Base-by-base conservation (phyloP, 2,888 invertebrate species). In the Eupithecia insigniata region DNA sequence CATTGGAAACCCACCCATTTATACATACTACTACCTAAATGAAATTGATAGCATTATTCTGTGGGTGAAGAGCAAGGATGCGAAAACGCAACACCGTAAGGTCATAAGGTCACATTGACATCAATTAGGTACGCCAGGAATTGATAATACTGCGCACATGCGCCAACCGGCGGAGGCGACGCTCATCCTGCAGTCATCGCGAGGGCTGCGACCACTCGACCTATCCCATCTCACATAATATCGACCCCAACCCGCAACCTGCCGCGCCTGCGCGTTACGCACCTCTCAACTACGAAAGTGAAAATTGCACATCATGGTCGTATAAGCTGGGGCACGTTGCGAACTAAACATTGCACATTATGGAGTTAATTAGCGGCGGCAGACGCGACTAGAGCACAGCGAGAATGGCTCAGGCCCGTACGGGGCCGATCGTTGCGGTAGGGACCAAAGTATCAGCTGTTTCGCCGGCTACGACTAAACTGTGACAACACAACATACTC, bases 291-390 rank as follows among this genome's bases (percentile, higher is more conserved):
- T 78, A 86, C 85, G 88, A 92, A 91, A 92, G 91, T 91, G 90
- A 92, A 92, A 92, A 91, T 89, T 91, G 89, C 91, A 92, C 90
- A 92, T 90, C 88, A 92, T 89, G 89, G 83, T 88, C 36, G 64
- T 64, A 83, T 82, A 82, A 81, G 72, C 82, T 83, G 81, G 84
- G 87, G 84, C 85, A 85, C 76, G 80, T 79, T 82, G 79, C 73
- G 73, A 77, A 78, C 78, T 76, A 80, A 78, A 82, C 73, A 75
- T 80, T 81, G 78, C 79, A 81, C 76, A 79, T 78, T 83, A 74
- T 76, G 74, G 75, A 74, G 82, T 79, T 86, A 83, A 87, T 85
- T 83, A 82, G 78, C 73, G 46, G 78, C 66, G 77, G 72, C 72
- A 74, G 76, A 78, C 85, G 85, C 83, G 84, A 84, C 78, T 80